Evolutionary conservation across 2,797 vertebrate genomes (phyloP).

Genomic region (Poecile montanus): DNA sequence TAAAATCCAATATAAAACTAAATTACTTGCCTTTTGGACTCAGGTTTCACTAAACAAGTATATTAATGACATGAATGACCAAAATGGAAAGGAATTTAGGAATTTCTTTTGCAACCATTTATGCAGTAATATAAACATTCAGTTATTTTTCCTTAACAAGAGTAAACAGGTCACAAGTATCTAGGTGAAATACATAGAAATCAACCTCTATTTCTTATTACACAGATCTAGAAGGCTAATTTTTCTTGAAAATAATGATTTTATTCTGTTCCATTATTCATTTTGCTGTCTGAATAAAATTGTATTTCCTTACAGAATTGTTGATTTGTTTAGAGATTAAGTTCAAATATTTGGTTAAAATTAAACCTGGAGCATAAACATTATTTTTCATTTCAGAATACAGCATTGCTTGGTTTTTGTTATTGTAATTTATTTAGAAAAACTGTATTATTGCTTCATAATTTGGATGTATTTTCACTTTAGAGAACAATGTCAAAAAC

Average conservation of each 20-base stretch:
- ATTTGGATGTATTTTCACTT: neutral
- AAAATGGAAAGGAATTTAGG: neutral
- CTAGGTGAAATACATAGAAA: neutral
- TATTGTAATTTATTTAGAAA: neutral
- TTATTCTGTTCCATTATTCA: constrained; percentile 6
- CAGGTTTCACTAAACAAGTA: neutral
- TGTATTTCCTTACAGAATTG: neutral
- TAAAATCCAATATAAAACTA: neutral
- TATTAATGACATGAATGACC: neutral
- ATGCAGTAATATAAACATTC: neutral
- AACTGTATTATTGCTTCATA: neutral
- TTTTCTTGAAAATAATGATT: neutral
- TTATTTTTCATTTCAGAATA: neutral
- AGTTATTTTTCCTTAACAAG: neutral
- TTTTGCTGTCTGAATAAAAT: neutral
- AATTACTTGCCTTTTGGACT: neutral
- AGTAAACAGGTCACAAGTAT: neutral
- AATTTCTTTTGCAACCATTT: neutral
- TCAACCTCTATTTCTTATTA: neutral
- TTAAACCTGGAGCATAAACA: neutral
- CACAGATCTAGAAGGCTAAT: neutral
- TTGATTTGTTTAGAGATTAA: constrained; percentile 21
- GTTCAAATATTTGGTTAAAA: constrained; percentile 27
- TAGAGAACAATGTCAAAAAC: neutral
- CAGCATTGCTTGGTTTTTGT: neutral